These are phyloP conservation scores for Drosophila acutilabella DNA, from an alignment of 2,888 invertebrate species.

Conservation along the genomic window DNA sequence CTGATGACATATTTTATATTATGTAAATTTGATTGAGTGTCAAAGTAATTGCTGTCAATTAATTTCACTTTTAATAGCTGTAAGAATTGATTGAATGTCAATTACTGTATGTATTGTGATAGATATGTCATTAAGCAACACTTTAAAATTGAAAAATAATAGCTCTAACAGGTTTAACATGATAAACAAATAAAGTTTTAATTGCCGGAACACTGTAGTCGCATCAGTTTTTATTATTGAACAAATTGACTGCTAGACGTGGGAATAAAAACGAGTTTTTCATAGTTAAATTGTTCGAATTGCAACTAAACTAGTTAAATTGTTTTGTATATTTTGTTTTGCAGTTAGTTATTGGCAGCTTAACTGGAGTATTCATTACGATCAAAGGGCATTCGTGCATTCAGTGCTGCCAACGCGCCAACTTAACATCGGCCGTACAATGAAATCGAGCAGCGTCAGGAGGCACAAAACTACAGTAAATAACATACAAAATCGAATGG, in stretches of 20 bases:
- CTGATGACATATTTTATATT: background rate
- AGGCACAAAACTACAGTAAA: slow-evolving; percentile 43
- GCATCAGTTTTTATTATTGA: slow-evolving; percentile 32
- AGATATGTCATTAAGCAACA: background rate
- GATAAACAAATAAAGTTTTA: slow-evolving; percentile 16
- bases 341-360: slow-evolving; percentile 26
- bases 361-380: slow-evolving; percentile 10
- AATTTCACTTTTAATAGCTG: background rate
- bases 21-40: background rate
- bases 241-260: slow-evolving; percentile 34
- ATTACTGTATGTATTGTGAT: background rate
- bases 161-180: background rate
- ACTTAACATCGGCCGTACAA: background rate
- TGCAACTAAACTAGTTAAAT: background rate
- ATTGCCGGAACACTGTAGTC: slow-evolving; percentile 25
- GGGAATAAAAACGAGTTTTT: background rate
- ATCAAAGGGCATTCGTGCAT: slow-evolving; percentile 43
- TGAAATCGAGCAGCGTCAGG: slow-evolving; percentile 29
- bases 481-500: slow-evolving; percentile 49
- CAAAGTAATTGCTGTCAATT: background rate
- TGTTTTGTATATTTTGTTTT: slow-evolving; percentile 17
- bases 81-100: background rate
- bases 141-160: background rate
- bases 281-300: too few species aligned
- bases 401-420: slow-evolving; percentile 31